phyloP scores from a whole-genome alignment of 2,888 invertebrate species.

The Oasisia sp. region DNA sequence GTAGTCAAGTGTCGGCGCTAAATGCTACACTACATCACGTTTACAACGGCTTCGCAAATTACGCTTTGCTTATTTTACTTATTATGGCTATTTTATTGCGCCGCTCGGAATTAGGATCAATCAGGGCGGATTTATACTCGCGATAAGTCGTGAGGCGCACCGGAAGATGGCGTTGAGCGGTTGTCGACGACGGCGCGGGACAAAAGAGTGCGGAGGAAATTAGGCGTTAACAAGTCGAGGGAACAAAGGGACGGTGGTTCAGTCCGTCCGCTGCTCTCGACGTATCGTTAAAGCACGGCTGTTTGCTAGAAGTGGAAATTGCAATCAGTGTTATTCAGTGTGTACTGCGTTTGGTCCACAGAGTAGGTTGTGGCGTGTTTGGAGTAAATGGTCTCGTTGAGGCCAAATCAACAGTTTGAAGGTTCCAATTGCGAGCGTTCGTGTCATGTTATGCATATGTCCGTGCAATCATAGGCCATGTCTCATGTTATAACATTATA shows the following conservation, averaged over 20 bases:
- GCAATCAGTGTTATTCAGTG: neutral
- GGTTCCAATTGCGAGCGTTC: neutral
- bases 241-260: neutral
- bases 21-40: neutral
- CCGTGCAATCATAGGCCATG: too few relatives aligned
- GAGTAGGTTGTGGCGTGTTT: neutral
- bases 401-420: neutral
- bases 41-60: constrained; percentile 11
- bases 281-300: neutral
- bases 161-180: neutral
- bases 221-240: neutral
- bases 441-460: neutral
- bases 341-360: neutral
- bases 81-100: constrained; percentile 4
- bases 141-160: neutral
- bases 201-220: neutral
- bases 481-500: too few relatives aligned
- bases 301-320: neutral
- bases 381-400: neutral
- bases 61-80: constrained; percentile 3
- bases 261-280: neutral
- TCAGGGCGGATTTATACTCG: neutral
- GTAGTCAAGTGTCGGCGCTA: neutral
- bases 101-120: neutral
- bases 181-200: neutral